These are phyloP conservation scores for Myotis brandtii DNA, from an alignment of 2,113 vertebrate species.

Conservation along the genomic window DNA sequence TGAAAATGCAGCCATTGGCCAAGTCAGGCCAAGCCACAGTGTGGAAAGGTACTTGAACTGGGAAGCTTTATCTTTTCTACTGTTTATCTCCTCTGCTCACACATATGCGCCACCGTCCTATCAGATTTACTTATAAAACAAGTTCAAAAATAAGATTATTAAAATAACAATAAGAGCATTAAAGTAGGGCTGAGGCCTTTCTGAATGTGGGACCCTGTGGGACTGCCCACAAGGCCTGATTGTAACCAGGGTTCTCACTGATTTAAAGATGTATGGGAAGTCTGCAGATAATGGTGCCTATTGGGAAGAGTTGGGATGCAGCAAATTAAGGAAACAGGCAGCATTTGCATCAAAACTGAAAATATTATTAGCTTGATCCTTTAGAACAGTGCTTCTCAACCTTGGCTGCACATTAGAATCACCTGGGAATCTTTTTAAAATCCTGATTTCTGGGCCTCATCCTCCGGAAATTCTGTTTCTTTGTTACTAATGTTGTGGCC, in stretches of 20 bases:
- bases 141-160: conserved; percentile 26
- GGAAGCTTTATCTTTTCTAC: neutral
- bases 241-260: neutral
- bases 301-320: neutral
- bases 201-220: neutral
- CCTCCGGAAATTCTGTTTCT: no score
- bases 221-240: neutral
- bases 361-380: neutral
- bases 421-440: no score
- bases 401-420: no score
- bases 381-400: neutral
- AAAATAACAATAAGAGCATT: neutral
- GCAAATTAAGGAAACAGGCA: neutral
- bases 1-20: neutral
- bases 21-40: neutral
- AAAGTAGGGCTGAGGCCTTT: neutral
- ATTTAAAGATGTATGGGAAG: neutral
- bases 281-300: neutral
- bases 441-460: no score
- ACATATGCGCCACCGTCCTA: neutral
- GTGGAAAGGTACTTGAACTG: neutral
- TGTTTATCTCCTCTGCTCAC: neutral
- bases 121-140: neutral
- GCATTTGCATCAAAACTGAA: neutral
- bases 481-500: no score